Conservation (phyloP, 1,140 invertebrate species). For the Drosophila pandora region DNA sequence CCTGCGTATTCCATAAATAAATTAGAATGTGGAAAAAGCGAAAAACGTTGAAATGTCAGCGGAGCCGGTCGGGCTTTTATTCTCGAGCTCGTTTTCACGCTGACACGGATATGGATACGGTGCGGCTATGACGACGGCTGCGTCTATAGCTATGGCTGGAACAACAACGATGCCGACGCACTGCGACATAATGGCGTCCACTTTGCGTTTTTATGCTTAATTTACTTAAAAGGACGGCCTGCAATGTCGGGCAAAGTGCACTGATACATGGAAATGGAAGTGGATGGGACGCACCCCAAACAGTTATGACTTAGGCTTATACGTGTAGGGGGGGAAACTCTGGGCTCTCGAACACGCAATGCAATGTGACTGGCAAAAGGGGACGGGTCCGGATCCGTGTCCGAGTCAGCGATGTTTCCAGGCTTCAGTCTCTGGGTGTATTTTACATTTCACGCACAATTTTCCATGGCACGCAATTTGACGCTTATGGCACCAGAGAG, state of each 20-base stretch:
- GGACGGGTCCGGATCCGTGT: conserved; percentile 8
- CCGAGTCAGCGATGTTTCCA: not conserved
- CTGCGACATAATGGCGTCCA: conserved; percentile 83
- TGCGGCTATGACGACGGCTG: not conserved
- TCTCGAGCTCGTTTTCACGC: conserved; percentile 39
- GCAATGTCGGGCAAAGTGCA: conserved; percentile 44
- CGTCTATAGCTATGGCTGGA: not conserved
- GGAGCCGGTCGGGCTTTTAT: conserved; percentile 22
- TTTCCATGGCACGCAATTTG: conserved; percentile 78
- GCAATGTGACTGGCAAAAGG: conserved; percentile 33
- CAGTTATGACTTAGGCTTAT: conserved; percentile 48
- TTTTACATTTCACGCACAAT: conserved; percentile 83
- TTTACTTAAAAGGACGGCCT: conserved; percentile 79
- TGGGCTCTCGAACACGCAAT: conserved; percentile 54
- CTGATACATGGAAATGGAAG: conserved; percentile 35
- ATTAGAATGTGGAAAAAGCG: conserved; percentile 75
- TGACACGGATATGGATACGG: conserved; percentile 16
- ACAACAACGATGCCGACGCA: conserved; percentile 54
- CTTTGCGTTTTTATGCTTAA: conserved; percentile 83
- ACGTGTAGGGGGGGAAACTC: conserved; percentile 17
- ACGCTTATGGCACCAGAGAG: conserved; percentile 61
- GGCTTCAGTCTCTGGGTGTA: conserved; percentile 36
- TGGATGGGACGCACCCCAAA: conserved; percentile 39
- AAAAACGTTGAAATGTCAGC: conserved; percentile 64
- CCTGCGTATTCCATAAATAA: conserved; percentile 72